These are phyloP conservation scores for Atractosteus spatula DNA, from an alignment of 2,113 vertebrate species.

Conservation along the genomic window DNA sequence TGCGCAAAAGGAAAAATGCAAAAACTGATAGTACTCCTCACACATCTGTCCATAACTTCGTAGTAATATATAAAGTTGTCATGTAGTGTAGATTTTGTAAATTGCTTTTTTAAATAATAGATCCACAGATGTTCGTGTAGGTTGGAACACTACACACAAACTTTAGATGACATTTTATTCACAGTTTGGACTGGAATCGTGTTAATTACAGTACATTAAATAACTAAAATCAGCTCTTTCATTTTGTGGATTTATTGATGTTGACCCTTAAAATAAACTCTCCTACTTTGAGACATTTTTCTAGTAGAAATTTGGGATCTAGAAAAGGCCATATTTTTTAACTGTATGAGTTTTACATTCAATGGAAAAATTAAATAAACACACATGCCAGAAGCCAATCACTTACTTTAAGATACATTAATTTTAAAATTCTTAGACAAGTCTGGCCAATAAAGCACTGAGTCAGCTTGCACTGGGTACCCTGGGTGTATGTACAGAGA, in stretches of 20 bases:
- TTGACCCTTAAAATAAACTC: constrained; percentile 10
- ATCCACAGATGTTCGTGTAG: too few relatives aligned
- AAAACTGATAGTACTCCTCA: too few relatives aligned
- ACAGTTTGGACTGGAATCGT: too few relatives aligned
- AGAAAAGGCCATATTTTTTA: not conserved
- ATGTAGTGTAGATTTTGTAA: too few relatives aligned
- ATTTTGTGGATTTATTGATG: constrained; percentile 10
- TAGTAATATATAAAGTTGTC: too few relatives aligned
- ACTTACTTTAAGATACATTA: not conserved
- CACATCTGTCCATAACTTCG: too few relatives aligned
- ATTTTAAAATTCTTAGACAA: not conserved
- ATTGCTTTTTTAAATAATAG: too few relatives aligned
- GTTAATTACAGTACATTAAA: too few relatives aligned
- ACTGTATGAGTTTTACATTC: not conserved
- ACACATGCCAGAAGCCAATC: not conserved
- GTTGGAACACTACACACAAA: too few relatives aligned
- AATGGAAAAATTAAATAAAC: constrained; percentile 1
- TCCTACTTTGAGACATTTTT: not conserved
- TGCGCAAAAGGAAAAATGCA: too few relatives aligned
- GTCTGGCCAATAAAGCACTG: not conserved
- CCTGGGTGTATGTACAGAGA: not conserved
- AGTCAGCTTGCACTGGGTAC: not conserved
- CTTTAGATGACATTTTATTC: too few relatives aligned
- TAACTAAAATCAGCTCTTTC: not conserved
- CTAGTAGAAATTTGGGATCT: not conserved